Evolutionary conservation across 2,797 vertebrate species (phyloP), one percentile per base, ranked within the genome.

Genomic region (Thunnus albacares): DNA sequence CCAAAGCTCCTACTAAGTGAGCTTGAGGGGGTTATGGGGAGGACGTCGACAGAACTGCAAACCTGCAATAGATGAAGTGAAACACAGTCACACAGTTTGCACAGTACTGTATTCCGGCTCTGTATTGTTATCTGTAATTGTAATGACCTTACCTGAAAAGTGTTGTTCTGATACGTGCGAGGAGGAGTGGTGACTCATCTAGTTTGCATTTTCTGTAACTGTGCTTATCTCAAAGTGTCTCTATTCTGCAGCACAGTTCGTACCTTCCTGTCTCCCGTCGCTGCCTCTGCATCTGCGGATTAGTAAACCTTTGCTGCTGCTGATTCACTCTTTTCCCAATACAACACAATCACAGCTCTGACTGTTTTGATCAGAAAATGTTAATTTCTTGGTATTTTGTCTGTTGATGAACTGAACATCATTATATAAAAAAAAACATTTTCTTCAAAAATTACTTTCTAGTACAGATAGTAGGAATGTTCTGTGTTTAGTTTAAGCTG

Each of bases 101-200:
- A 45, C 65, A 66, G 81, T 58, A 49, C 58, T 55, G 78, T 64
- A 85, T 84, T 70, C 69, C 67, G 43, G 49, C 78, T 83, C 73
- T 63, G 68, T 90, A 84, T 87, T 86, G 72, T 90, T 84, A 92
- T 95, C 91, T 92, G 87, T 94, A 90, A 92, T 92, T 93, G 81
- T 93, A 90, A 91, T 94, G 86, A 92, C 90, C 91, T 91, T 89
- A 92, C 88, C 90, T 91, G 90, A 86, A 91, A 88, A 77, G 86
- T 93, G 89, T 93, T 93, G 85, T 90, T 86, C 81, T 79, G 84
- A 83, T 86, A 81, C 59, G 68, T 87, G 86, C 60, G 82, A 86
- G 84, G 89, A 92, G 87, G 87, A 86, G 87, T 86, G 89, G 92
- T 95, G 92, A 94, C 85, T 95, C 92, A 94, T 94, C 89, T 87